Conservation (phyloP, 1,140 invertebrate species). For the Orius laevigatus region DNA sequence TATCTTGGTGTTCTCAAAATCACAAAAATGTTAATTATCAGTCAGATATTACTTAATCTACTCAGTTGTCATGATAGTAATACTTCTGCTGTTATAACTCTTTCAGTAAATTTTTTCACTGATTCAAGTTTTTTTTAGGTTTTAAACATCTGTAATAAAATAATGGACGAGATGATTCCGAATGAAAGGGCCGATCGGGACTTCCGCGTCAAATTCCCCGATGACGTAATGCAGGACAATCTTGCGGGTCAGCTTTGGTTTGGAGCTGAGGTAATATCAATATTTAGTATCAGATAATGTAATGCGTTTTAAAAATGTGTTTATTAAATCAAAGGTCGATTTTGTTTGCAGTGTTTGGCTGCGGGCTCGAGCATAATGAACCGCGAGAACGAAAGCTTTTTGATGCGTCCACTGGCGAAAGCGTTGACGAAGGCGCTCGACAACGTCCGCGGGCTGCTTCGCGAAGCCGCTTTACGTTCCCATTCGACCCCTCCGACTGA, state of each 20-base stretch:
- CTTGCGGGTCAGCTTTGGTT: constrained; percentile 97
- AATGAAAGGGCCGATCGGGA: constrained; percentile 79
- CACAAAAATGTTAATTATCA: too few species aligned
- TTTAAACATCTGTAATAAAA: constrained; percentile 78
- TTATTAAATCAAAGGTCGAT: neutral
- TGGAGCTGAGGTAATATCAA: constrained; percentile 72
- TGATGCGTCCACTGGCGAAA: constrained; percentile 91
- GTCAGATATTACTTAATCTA: too few species aligned
- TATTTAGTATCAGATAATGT: constrained; percentile 6
- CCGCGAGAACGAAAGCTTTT: constrained; percentile 80
- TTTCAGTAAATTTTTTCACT: constrained; percentile 1
- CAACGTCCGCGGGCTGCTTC: constrained; percentile 70
- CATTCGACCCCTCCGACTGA: constrained; percentile 10
- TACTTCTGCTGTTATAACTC: too few species aligned
- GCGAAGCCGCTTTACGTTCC: constrained; percentile 53
- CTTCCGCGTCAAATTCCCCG: constrained; percentile 96
- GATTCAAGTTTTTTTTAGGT: constrained; percentile 39
- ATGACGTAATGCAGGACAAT: constrained; percentile 95
- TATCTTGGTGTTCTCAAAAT: too few species aligned
- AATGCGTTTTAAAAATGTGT: neutral
- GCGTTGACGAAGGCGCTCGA: constrained; percentile 89
- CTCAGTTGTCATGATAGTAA: too few species aligned
- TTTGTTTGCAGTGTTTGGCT: constrained; percentile 52
- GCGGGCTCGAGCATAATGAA: constrained; percentile 95
- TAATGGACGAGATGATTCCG: constrained; percentile 89